Evolutionary conservation across 2,888 invertebrate genomes (phyloP).

Genomic region (Cheilosia urbana): DNA sequence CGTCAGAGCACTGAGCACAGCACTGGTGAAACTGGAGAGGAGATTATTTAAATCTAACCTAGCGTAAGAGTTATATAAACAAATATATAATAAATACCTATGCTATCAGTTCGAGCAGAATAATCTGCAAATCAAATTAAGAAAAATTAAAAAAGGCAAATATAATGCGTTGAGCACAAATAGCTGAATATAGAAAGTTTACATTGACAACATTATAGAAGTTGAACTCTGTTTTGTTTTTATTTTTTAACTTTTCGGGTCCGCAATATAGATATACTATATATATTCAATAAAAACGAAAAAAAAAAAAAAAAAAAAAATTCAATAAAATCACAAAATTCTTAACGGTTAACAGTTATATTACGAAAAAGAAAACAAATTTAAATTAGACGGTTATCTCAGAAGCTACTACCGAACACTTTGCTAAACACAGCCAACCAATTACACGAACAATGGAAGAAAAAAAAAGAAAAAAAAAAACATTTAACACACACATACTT

Average conservation of each 20-base stretch:
- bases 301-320: constrained; percentile 5
- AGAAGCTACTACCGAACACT: constrained; percentile 34
- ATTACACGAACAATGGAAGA: constrained; percentile 6
- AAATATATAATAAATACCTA: constrained; percentile 17
- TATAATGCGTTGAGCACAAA: constrained; percentile 43
- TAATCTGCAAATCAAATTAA: constrained; percentile 10
- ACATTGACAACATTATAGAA: constrained; percentile 44
- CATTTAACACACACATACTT: constrained; percentile 56
- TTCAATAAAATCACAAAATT: constrained; percentile 35
- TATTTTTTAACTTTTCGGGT: constrained; percentile 51
- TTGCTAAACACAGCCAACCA: constrained; percentile 24
- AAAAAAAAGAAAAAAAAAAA: not conserved
- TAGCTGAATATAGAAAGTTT: constrained; percentile 22
- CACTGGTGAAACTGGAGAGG: constrained; percentile 23
- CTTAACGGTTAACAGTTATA: constrained; percentile 34
- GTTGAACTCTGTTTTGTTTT: constrained; percentile 25
- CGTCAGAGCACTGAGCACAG: not conserved
- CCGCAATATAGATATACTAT: constrained; percentile 23
- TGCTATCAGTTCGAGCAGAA: constrained; percentile 43
- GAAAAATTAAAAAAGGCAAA: constrained; percentile 11
- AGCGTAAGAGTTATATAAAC: constrained; percentile 41
- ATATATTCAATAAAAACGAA: constrained; percentile 45
- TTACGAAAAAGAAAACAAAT: constrained; percentile 14
- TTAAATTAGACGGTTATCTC: constrained; percentile 33
- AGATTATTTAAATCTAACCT: constrained; percentile 34